These are phyloP conservation scores for Drosophila kikkawai DNA, from an alignment of 1,140 invertebrate species.

Conservation along the genomic window DNA sequence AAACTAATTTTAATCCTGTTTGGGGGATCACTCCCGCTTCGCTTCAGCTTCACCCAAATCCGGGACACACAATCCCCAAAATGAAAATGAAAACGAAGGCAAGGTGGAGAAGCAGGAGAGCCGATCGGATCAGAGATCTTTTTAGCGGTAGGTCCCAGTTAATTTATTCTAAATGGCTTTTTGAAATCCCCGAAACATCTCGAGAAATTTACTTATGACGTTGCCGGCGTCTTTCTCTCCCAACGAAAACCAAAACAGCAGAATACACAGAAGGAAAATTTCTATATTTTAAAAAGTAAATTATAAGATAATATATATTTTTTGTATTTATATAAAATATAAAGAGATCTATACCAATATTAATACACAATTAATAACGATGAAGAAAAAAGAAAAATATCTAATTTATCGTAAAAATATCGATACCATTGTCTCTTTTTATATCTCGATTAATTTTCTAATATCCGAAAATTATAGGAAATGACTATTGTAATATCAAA, in stretches of 20 bases:
- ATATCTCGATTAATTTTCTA: no score
- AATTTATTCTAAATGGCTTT: constrained; percentile 84
- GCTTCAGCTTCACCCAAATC: constrained; percentile 11
- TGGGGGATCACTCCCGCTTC: constrained; percentile 59
- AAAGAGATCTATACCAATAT: not conserved
- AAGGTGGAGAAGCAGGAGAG: constrained; percentile 3
- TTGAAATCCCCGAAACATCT: constrained; percentile 77
- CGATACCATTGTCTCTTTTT: no score
- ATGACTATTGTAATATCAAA: no score
- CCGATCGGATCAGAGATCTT: constrained; percentile 56
- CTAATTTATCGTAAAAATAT: no score
- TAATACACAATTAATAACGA: not conserved
- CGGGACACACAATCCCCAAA: constrained; percentile 1
- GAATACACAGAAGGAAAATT: constrained; percentile 3
- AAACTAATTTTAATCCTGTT: constrained; percentile 85
- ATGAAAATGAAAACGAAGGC: constrained; percentile 8
- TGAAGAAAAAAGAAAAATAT: no score
- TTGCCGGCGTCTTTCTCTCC: constrained; percentile 31
- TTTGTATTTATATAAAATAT: not conserved
- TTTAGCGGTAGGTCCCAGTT: constrained; percentile 79
- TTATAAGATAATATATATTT: not conserved
- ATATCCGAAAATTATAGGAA: no score
- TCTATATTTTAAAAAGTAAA: not conserved
- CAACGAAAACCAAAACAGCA: constrained; percentile 26
- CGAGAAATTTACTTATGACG: constrained; percentile 78